phyloP scores from a whole-genome alignment of 2,797 vertebrate species.

The Fistularia tabacaria region DNA sequence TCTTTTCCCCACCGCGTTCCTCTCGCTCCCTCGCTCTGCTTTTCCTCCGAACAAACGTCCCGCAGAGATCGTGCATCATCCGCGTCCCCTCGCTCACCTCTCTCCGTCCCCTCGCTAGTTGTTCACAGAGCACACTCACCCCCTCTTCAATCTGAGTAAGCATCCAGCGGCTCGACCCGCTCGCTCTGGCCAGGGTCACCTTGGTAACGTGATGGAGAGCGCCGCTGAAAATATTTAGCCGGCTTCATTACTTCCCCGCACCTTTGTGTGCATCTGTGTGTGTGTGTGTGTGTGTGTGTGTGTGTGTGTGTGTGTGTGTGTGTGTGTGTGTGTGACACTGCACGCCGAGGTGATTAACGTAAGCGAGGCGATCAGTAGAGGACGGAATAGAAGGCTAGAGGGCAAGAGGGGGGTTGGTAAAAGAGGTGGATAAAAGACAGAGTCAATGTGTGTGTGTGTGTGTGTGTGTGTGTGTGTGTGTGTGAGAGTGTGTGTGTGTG shows the following conservation, averaged over 20 bases:
- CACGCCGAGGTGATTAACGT: conserved; percentile 54
- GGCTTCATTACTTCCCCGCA: conserved; percentile 50
- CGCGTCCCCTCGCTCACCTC: too few relatives aligned
- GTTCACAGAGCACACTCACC: not conserved
- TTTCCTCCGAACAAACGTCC: too few relatives aligned
- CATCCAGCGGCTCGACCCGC: conserved; percentile 40
- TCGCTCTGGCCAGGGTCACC: conserved; percentile 50
- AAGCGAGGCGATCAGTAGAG: conserved; percentile 36
- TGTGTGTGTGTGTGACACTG: conserved; percentile 13
- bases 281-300: conserved; percentile 4
- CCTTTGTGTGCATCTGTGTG: conserved; percentile 1
- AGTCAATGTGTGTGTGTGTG: not conserved
- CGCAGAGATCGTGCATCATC: too few relatives aligned
- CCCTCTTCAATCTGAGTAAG: conserved; percentile 7
- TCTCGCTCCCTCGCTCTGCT: too few relatives aligned
- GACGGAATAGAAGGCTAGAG: conserved; percentile 17
- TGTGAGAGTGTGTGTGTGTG: not conserved
- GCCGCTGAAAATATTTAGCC: conserved; percentile 53
- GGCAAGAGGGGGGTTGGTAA: conserved; percentile 4
- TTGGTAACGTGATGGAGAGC: conserved; percentile 62
- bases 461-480: not conserved
- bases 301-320: conserved; percentile 4
- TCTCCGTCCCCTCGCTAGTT: too few relatives aligned
- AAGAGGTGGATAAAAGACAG: not conserved
- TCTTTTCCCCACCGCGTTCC: too few relatives aligned